phyloP scores from a whole-genome alignment of 2,113 vertebrate genomes.

The Acanthisitta chloris region DNA sequence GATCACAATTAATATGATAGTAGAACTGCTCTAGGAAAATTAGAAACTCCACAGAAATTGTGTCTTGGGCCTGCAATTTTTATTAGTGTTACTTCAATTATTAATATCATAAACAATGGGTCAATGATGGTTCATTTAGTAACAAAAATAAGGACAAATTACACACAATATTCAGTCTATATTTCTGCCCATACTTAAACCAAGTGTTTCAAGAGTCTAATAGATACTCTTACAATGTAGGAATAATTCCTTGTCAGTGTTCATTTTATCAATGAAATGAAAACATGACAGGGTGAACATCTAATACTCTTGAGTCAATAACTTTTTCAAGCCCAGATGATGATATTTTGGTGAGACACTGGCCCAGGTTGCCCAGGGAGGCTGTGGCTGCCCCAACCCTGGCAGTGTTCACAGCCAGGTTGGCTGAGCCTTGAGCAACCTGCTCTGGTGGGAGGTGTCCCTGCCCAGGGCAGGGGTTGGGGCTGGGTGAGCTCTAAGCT shows the following conservation, averaged over 20 bases:
- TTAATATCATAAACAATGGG: neutral
- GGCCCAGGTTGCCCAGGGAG: too few species aligned
- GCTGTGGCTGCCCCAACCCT: too few species aligned
- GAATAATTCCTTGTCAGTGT: neutral
- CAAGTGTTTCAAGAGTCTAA: neutral
- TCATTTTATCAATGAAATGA: neutral
- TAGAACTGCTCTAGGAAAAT: slow-evolving; percentile 57
- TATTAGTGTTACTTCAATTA: slow-evolving; percentile 4
- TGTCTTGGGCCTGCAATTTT: slow-evolving; percentile 7
- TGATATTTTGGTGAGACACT: too few species aligned
- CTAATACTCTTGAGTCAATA: neutral
- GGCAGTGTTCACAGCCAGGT: too few species aligned
- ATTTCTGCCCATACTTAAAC: neutral
- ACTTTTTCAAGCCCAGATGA: neutral
- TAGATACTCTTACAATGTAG: neutral
- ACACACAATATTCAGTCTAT: neutral
- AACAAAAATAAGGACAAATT: neutral
- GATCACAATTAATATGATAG: neutral
- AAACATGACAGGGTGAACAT: neutral
- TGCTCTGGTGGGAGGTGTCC: too few species aligned
- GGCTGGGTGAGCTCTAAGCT: too few species aligned
- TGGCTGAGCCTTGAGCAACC: too few species aligned
- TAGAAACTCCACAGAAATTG: slow-evolving; percentile 48
- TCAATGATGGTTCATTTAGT: neutral
- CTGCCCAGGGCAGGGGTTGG: too few species aligned